Evolutionary conservation across 2,888 invertebrate genomes (phyloP), one percentile per base, ranked within the genome.

Genomic region (Platerodrilus igneus): DNA sequence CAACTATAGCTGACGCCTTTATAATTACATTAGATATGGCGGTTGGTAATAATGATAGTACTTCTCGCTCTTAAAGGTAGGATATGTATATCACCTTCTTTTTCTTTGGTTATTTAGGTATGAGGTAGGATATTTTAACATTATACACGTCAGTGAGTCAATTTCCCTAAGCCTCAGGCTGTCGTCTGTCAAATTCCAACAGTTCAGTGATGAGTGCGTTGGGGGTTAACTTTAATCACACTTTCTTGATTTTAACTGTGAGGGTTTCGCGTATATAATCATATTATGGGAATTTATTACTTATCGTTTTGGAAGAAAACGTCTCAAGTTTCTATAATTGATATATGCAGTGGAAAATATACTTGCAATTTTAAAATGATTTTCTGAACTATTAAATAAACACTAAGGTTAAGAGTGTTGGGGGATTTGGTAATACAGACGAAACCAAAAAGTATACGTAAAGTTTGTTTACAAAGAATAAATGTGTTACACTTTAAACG

Each of bases 81-180:
- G 16, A 8, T n/a, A 14, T 33, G 23, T 27, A 26, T 37, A 28
- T 30, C 26, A 37, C 41, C 15, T 15, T 41, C 47, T 34, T 47
- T 38, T 39, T 47, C 40, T 42, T 44, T 37, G 26, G 37, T 41
- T 39, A 42, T 43, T 37, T 42, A 38, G 46, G 42, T 37, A 42
- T 33, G 46, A 39, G 19, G 26, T 39, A 9, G 45, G 49, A 51
- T 47, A 51, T 47, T 54, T 52, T 46, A 55, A 53, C 49, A 58
- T 60, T 58, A 60, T 51, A 59, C 59, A 59, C 60, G 53, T 56
- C 58, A 51, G 50, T 50, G 57, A 60, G 57, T 58, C 61, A 61
- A 60, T 60, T 61, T 58, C 54, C 49, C 47, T 51, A 43, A 44
- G 55, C 60, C 55, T 41, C 42, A 28, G 56, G 59, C 56, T 45